These are phyloP conservation scores for Oryzias dopingdopingensis DNA, from an alignment of 2,797 vertebrate species.

Conservation along the genomic window DNA sequence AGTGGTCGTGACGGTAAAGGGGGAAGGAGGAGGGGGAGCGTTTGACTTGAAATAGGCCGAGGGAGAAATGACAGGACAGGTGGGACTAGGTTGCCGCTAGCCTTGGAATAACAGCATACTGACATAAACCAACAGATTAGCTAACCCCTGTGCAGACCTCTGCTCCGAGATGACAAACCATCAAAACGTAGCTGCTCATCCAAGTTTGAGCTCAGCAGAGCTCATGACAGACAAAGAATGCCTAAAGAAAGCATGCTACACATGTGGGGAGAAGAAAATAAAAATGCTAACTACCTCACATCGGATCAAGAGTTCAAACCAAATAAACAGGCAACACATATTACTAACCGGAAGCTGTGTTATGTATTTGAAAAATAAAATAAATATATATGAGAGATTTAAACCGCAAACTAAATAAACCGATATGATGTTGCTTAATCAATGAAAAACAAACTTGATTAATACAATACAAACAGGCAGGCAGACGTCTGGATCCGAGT, in stretches of 20 bases:
- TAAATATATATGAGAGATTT: no score
- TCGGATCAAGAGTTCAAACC: no score
- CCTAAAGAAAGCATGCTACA: constrained; percentile 13
- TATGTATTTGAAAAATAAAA: no score
- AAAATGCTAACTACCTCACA: no score
- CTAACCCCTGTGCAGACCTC: constrained; percentile 52
- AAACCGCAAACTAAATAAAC: no score
- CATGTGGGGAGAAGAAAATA: not conserved
- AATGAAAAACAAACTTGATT: no score
- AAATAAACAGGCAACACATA: no score
- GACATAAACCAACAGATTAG: constrained; percentile 76
- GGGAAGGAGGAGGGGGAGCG: not conserved
- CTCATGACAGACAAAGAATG: constrained; percentile 18
- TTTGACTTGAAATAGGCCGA: constrained; percentile 69
- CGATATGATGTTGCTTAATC: no score
- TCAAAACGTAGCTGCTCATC: constrained; percentile 39
- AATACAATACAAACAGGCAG: no score
- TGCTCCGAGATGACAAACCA: constrained; percentile 28
- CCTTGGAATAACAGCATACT: constrained; percentile 77
- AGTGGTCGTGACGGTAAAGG: constrained; percentile 43
- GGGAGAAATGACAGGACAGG: constrained; percentile 81
- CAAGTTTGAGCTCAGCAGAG: constrained; percentile 38
- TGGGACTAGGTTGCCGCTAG: constrained; percentile 66
- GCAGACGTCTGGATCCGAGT: no score
- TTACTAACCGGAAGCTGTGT: no score